Percentiles rank a stretch among this genome's conserved stretches.
phyloP scores from a whole-genome alignment of 2,113 vertebrate genomes.

The Rana temporaria region DNA sequence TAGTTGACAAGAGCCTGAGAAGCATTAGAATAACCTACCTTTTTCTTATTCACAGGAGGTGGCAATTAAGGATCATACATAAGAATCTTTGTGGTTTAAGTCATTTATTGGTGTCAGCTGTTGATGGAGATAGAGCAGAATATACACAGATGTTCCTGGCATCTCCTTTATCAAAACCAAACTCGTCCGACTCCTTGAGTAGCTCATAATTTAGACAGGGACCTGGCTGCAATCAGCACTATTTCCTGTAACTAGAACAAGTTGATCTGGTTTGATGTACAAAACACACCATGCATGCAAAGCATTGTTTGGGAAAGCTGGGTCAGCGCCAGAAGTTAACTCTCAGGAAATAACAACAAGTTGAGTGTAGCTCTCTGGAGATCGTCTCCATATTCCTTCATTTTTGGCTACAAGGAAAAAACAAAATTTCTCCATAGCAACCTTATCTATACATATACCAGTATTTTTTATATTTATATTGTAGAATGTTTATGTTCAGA shows the following conservation, averaged over 20 bases:
- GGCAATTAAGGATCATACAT: too few relatives aligned
- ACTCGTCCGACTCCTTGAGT: background rate
- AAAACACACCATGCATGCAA: conserved; percentile 10
- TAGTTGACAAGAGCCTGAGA: too few relatives aligned
- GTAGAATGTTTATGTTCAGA: too few relatives aligned
- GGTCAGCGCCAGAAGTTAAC: background rate
- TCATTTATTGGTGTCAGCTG: conserved; percentile 7
- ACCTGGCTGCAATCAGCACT: conserved; percentile 27
- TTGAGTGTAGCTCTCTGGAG: conserved; percentile 22
- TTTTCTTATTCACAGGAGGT: too few relatives aligned
- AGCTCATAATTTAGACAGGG: conserved; percentile 7
- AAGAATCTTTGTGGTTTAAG: background rate
- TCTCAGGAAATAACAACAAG: conserved; percentile 33
- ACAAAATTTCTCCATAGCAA: background rate
- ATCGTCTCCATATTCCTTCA: background rate
- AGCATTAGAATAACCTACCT: too few relatives aligned
- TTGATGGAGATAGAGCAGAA: conserved; percentile 10
- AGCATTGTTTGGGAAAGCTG: conserved; percentile 25
- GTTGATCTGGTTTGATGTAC: conserved; percentile 25
- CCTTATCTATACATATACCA: background rate
- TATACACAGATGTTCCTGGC: conserved; percentile 1
- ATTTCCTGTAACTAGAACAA: background rate
- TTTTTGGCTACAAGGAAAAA: conserved; percentile 17
- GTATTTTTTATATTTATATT: too few relatives aligned
- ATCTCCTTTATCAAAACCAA: conserved; percentile 20